phyloP scores from a whole-genome alignment of 2,888 invertebrate genomes.

The Tortricodes alternella region DNA sequence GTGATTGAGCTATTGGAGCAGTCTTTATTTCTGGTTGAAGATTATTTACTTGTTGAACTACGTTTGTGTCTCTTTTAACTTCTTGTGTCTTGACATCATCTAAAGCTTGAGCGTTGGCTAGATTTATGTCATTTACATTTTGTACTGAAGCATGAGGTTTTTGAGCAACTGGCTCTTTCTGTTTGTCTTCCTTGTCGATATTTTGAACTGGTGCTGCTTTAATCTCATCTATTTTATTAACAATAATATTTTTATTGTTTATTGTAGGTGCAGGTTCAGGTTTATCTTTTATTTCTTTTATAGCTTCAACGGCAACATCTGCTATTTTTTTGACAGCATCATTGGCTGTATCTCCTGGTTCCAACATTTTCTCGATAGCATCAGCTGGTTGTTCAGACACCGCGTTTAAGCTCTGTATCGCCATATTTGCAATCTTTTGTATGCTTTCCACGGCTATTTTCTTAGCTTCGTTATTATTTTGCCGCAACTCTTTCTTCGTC shows the following conservation, averaged over 20 bases:
- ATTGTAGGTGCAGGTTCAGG: constrained; percentile 37
- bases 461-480: constrained; percentile 75
- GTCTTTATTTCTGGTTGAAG: constrained; percentile 9
- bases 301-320: constrained; percentile 36
- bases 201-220: constrained; percentile 12
- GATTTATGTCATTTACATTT: constrained; percentile 7
- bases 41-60: constrained; percentile 1
- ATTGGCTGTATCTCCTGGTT: constrained; percentile 22
- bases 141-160: background rate
- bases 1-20: constrained; percentile 12
- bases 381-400: constrained; percentile 62
- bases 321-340: constrained; percentile 44
- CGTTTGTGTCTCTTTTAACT: background rate
- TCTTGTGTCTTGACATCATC: background rate
- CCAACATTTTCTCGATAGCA: constrained; percentile 18
- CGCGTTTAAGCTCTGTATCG: constrained; percentile 71
- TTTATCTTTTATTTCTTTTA: constrained; percentile 29
- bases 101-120: background rate
- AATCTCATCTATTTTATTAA: constrained; percentile 10
- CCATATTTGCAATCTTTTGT: constrained; percentile 74
- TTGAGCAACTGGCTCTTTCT: constrained; percentile 8
- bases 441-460: constrained; percentile 79
- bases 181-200: constrained; percentile 11
- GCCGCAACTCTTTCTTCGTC: constrained; percentile 75
- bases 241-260: background rate